Evolutionary conservation across 2,888 invertebrate species (phyloP).

Genomic region (Eueremaeus valkanovi): DNA sequence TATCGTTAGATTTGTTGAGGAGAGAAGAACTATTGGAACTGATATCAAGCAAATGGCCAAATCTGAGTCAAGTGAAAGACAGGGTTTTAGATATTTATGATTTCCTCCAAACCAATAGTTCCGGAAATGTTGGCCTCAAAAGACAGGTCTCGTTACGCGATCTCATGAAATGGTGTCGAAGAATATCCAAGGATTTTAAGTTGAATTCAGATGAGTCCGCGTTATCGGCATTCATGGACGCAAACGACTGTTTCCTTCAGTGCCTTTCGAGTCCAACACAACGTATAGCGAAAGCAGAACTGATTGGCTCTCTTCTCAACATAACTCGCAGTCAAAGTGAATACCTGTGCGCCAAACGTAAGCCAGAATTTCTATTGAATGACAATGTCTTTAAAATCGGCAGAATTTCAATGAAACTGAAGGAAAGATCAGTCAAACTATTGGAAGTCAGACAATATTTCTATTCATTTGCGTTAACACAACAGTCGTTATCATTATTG

Average conservation of each 20-base stretch:
- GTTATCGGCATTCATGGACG: slow-evolving; percentile 69
- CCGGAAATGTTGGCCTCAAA: slow-evolving; percentile 45
- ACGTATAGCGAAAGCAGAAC: slow-evolving; percentile 65
- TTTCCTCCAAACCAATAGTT: slow-evolving; percentile 58
- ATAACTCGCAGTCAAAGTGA: slow-evolving; percentile 54
- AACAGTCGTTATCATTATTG: slow-evolving; percentile 69
- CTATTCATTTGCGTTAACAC: slow-evolving; percentile 66
- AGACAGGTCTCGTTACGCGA: slow-evolving; percentile 59
- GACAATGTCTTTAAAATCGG: slow-evolving; percentile 40
- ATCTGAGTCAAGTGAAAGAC: slow-evolving; percentile 66
- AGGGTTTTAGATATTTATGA: slow-evolving; percentile 78
- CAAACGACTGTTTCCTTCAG: slow-evolving; percentile 84
- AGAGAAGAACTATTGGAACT: slow-evolving; percentile 64
- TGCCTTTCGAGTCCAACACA: slow-evolving; percentile 60
- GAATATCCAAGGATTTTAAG: slow-evolving; percentile 70
- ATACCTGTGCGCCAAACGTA: slow-evolving; percentile 39
- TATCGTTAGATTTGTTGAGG: slow-evolving; percentile 74
- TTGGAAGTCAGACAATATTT: not conserved
- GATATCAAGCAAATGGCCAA: slow-evolving; percentile 60
- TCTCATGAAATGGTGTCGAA: slow-evolving; percentile 82
- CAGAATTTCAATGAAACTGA: slow-evolving; percentile 32
- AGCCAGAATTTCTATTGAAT: slow-evolving; percentile 40
- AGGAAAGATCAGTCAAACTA: not conserved
- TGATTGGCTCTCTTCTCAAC: slow-evolving; percentile 74
- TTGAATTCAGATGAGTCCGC: slow-evolving; percentile 55